These are phyloP conservation scores for Echeneis naucrates DNA, from an alignment of 2,797 vertebrate genomes.

Conservation along the genomic window DNA sequence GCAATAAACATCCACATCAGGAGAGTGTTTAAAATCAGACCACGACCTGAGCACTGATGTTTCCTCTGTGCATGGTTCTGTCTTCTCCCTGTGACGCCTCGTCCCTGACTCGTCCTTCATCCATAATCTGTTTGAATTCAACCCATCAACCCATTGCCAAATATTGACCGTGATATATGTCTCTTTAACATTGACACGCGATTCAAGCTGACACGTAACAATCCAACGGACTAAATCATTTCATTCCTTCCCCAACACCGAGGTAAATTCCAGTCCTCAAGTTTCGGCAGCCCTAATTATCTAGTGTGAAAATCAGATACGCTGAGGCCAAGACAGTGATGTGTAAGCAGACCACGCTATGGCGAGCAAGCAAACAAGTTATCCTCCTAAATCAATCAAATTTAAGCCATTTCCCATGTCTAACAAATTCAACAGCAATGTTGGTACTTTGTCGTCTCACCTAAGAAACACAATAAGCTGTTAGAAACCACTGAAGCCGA, in stretches of 20 bases:
- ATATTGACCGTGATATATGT: background rate
- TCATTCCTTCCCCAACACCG: conserved; percentile 4
- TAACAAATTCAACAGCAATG: conserved; percentile 31
- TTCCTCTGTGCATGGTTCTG: too few species aligned
- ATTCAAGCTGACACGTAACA: too few species aligned
- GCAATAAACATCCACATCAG: too few species aligned
- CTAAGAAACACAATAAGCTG: conserved; percentile 33
- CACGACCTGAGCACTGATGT: too few species aligned
- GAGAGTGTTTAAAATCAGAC: too few species aligned
- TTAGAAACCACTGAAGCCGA: conserved; percentile 27
- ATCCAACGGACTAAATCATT: background rate
- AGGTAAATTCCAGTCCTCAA: background rate
- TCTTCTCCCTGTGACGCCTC: too few species aligned
- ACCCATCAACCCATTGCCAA: too few species aligned
- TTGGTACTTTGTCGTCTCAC: conserved; percentile 27
- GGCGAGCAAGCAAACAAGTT: conserved; percentile 31
- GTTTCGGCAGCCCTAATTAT: conserved; percentile 36
- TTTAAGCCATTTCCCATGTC: conserved; percentile 30
- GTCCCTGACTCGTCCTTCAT: too few species aligned
- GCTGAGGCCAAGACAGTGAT: conserved; percentile 19
- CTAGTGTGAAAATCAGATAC: conserved; percentile 26
- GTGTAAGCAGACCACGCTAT: conserved; percentile 10
- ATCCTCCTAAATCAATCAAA: conserved; percentile 37
- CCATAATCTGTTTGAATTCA: too few species aligned
- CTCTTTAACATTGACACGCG: background rate